These are phyloP conservation scores for Romanomermis culicivorax DNA, from an alignment of 2,888 invertebrate species.

Conservation along the genomic window DNA sequence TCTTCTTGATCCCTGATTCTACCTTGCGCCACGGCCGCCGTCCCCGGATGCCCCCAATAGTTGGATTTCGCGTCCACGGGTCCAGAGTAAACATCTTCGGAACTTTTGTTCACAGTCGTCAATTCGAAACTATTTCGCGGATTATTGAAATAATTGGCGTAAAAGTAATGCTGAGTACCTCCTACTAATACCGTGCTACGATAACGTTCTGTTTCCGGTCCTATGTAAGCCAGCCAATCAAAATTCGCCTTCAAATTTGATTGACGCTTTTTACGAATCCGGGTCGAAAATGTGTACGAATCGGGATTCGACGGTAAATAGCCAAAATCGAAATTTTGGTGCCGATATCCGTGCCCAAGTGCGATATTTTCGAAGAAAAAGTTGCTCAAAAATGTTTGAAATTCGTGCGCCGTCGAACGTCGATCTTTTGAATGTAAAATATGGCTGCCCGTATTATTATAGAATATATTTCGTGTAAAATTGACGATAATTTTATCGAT, in stretches of 20 bases:
- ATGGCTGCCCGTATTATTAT: slow-evolving; percentile 66
- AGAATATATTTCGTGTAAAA: slow-evolving; percentile 71
- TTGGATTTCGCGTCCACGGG: slow-evolving; percentile 66
- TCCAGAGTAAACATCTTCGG: slow-evolving; percentile 40
- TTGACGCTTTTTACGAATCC: too few species aligned
- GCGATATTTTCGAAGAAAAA: slow-evolving; percentile 52
- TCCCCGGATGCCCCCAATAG: slow-evolving; percentile 82
- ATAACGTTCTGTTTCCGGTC: slow-evolving; percentile 21
- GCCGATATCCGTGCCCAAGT: too few species aligned
- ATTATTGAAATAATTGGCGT: slow-evolving; percentile 83
- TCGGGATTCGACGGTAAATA: background rate
- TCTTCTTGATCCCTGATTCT: slow-evolving; percentile 63
- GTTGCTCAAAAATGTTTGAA: slow-evolving; percentile 74
- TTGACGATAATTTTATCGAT: slow-evolving; percentile 51
- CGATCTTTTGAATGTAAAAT: slow-evolving; percentile 74
- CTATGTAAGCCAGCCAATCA: slow-evolving; percentile 29
- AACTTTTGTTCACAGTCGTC: slow-evolving; percentile 68
- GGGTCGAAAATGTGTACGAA: background rate
- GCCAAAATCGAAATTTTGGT: too few species aligned
- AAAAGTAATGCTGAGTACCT: slow-evolving; percentile 77
- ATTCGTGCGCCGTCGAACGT: slow-evolving; percentile 57
- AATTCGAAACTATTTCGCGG: slow-evolving; percentile 92
- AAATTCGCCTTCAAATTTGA: slow-evolving; percentile 20
- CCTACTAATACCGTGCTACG: slow-evolving; percentile 64
- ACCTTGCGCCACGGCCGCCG: slow-evolving; percentile 56